Base-by-base conservation (phyloP, 1,140 invertebrate species). In the Drosophila repleta region DNA sequence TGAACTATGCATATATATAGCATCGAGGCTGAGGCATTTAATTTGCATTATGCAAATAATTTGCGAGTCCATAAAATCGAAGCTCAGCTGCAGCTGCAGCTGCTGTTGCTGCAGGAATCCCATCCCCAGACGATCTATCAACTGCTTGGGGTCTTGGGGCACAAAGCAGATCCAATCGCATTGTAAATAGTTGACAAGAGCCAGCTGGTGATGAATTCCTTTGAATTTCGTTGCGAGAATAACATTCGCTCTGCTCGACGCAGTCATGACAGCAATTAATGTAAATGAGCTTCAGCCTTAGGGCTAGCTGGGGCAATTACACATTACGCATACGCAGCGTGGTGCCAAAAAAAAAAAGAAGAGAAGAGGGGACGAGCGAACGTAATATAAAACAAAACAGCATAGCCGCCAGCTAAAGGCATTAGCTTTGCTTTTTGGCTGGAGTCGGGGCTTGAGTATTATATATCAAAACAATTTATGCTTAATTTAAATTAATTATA, bases 401-500 rank as follows among this genome's bases (percentile, higher is more conserved):
- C 17, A 56, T 4, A 29, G 64, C 17, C 60, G 3, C 10, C 39
- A 5, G 32, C 8, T 7, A 48, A 49, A 37, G 3, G 60, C 46
- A 49, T 58, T 58, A 68, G 37, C 57, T 18, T 17, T 3, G 32
- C 11, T n/a, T 37, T 32, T 26, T 11, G 3, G 18, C 21, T 24
- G 21, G 0, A 10, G 10, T 35, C 8, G 32, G 32, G 11, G 17
- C 7, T 43, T 8, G 15, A 17, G 39, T n/a, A 56, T 48, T 61
- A 77, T 82, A 72, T 79, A 67, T 71, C 71, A 79, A 71, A 83
- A 68, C 66, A 83, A 74, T 75, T 75, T 82, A 63, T 64, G 79
- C 62, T 71, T 78, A 71, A 82, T 82, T 75, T 79, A 83, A 82
- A 83, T 82, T 83, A 82, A 82, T 83, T 82, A 67, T 65, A 66